Conservation (phyloP, 2,113 vertebrate genomes). For the Mustelus asterias region DNA sequence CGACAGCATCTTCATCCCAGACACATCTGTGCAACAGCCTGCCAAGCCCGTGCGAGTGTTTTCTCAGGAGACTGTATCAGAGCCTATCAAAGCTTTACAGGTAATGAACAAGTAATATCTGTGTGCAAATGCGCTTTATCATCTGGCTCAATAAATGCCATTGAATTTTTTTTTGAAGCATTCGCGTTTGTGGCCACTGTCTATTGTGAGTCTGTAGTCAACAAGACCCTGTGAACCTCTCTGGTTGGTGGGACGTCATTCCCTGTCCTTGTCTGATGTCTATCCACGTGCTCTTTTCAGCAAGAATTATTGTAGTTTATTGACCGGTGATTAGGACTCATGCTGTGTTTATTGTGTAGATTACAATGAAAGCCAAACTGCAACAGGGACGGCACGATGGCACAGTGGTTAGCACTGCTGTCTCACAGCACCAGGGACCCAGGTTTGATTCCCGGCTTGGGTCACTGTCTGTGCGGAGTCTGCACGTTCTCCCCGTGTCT, state of each 20-base stretch:
- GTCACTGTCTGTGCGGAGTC: too few relatives aligned
- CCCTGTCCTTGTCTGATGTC: not conserved
- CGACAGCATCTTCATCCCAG: slow-evolving; percentile 86
- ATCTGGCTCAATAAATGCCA: not conserved
- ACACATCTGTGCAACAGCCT: slow-evolving; percentile 58
- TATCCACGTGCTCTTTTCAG: not conserved
- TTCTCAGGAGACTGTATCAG: slow-evolving; percentile 82
- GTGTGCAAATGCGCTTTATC: not conserved
- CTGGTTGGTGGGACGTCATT: not conserved
- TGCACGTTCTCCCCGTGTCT: too few relatives aligned
- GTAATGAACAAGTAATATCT: slow-evolving; percentile 49
- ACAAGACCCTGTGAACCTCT: not conserved
- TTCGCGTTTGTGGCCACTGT: not conserved
- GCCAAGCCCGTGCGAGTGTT: slow-evolving; percentile 65
- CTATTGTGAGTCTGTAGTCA: not conserved
- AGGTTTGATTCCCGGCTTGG: too few relatives aligned
- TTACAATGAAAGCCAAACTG: not conserved
- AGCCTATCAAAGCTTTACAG: slow-evolving; percentile 83
- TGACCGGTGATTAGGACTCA: not conserved
- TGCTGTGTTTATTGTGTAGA: too few relatives aligned
- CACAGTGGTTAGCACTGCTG: too few relatives aligned
- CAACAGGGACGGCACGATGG: not conserved
- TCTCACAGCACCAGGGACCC: too few relatives aligned
- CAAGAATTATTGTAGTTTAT: not conserved
- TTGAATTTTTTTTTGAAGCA: not conserved